These are phyloP conservation scores for Xerus rutilus DNA, from an alignment of 2,797 vertebrate genomes.

Conservation along the genomic window DNA sequence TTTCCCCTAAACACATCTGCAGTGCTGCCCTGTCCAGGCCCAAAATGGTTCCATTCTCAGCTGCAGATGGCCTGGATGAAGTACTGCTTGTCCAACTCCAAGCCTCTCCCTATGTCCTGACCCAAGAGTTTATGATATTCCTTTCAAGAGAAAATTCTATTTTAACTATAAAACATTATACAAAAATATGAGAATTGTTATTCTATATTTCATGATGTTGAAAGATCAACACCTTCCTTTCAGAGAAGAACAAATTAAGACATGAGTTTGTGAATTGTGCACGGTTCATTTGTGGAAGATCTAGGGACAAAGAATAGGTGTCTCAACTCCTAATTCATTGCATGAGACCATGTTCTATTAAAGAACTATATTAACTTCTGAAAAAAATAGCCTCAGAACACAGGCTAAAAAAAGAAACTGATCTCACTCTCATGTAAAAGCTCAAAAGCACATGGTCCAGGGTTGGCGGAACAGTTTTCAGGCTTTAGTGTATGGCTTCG, in stretches of 20 bases:
- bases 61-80: background rate
- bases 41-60: background rate
- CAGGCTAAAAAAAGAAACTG: background rate
- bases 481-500: background rate
- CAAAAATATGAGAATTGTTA: background rate
- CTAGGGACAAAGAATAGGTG: background rate
- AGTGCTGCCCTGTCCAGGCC: too few species aligned
- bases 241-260: slow-evolving; percentile 19
- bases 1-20: background rate
- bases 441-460: background rate
- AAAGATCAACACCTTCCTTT: background rate
- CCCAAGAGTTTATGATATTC: background rate
- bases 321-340: background rate
- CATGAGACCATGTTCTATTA: background rate
- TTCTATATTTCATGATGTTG: background rate
- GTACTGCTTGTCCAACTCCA: background rate
- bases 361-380: background rate
- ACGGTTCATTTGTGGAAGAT: background rate
- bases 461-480: background rate
- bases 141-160: slow-evolving; percentile 27
- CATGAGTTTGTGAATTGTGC: background rate
- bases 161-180: background rate
- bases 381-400: background rate
- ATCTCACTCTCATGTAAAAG: background rate
- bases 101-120: background rate